Evolutionary conservation across 92 coral and sea anemone genomes (phyloP), one percentile per base, ranked within the genome.

Genomic region (Pocillopora meandrina): DNA sequence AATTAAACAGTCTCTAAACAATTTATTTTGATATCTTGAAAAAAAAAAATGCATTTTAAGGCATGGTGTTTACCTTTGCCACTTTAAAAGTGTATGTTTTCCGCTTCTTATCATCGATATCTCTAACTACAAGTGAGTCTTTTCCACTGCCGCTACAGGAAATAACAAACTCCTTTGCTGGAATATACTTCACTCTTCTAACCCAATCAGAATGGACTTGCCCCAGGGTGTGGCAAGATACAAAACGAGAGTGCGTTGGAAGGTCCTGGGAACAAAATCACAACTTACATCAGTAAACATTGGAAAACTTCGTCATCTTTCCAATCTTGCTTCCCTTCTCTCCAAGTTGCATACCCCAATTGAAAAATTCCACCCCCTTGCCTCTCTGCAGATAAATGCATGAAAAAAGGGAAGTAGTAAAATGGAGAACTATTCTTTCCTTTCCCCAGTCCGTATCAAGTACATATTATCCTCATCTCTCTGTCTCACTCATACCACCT

Each of bases 161-260:
- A 77, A 95, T 93, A 52, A 95, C 87, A 64, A 95, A 91, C 79
- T 95, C 97, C 81, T 91, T 91, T 77, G 73, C 23, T 20, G 95
- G 90, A 74, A 91, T 88, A 71, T 93, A 95, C 75, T 88, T 92
- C 61, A 95, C 83, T n/a, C 95, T 88, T 57, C 98, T 84, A 10
- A 95, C 97, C 98, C 98, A 95, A 71, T 95, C 98, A 75, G 91
- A 89, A 35, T 95, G 98, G 18, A 95, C 93, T 31, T 78, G 83
- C 1, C 88, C 95, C 70, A 95, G 88, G 17, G 89, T 83, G 19
- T 87, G 89, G 78, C 86, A 91, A 15, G 88, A 78, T 18, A 95
- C 95, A 65, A 93, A 91, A 16, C 91, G 87, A 42, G 98, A 88
- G 78, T 95, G 98, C 1, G 86, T 61, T 11, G 93, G 76, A 68